Conservation (phyloP, 2,797 vertebrate genomes). For the Tenualosa ilisha region DNA sequence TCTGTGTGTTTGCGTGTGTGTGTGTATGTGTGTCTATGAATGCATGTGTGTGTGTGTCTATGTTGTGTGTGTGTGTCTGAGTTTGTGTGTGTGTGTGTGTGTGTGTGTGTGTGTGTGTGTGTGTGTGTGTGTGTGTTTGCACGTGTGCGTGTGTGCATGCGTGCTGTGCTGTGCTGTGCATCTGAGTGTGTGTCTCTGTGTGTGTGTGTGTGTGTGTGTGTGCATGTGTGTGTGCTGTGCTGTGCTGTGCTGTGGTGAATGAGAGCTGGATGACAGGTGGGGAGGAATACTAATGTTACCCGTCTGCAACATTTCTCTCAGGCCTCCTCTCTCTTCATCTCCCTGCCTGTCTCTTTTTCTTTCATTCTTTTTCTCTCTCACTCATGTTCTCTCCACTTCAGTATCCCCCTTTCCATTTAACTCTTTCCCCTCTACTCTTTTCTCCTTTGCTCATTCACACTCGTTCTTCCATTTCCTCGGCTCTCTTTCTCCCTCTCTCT, state of each 20-base stretch:
- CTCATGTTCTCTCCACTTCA: too few species aligned
- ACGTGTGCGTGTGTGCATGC: too few species aligned
- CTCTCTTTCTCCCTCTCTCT: too few species aligned
- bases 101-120: too few species aligned
- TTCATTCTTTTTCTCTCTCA: background rate
- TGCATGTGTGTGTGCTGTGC: background rate
- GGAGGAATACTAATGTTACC: background rate
- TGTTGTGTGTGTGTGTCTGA: background rate
- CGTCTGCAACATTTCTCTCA: background rate
- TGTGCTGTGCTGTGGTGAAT: background rate
- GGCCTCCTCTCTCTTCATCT: background rate
- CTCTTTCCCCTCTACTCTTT: too few species aligned
- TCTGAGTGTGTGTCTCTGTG: background rate
- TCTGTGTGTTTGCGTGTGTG: background rate
- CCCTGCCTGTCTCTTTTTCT: background rate
- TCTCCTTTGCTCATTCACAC: background rate
- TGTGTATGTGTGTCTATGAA: background rate
- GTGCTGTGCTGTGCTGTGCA: background rate
- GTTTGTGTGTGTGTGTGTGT: background rate
- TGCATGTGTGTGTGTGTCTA: background rate
- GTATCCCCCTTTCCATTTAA: too few species aligned
- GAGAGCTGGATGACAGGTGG: background rate
- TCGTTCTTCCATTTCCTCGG: background rate
- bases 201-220: constrained; percentile 14
- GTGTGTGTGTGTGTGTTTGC: too few species aligned